Conservation (phyloP, 2,888 invertebrate species). For the Lycophotia porphyrea region DNA sequence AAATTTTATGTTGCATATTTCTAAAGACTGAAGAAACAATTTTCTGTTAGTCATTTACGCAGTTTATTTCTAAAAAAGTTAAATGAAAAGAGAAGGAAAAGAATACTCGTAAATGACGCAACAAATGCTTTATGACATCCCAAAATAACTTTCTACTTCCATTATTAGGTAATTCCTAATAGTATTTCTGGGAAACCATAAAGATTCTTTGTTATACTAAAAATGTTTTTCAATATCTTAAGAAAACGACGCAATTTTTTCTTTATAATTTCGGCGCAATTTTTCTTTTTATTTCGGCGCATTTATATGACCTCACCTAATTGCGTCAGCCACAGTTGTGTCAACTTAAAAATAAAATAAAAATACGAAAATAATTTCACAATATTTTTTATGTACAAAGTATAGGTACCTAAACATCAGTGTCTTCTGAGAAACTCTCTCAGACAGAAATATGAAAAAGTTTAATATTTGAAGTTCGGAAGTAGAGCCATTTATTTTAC, state of each 20-base stretch:
- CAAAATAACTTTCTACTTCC: background rate
- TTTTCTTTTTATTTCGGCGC: slow-evolving; percentile 8
- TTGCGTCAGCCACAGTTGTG: slow-evolving; percentile 33
- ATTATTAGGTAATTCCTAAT: background rate
- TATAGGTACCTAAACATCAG: background rate
- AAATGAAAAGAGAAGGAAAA: background rate
- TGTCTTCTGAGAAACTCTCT: background rate
- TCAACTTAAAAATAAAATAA: slow-evolving; percentile 19
- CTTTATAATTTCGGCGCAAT: slow-evolving; percentile 17
- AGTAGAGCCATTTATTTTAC: background rate
- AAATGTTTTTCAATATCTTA: slow-evolving; percentile 16
- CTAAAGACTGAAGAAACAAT: no score
- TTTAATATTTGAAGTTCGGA: background rate
- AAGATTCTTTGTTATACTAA: background rate
- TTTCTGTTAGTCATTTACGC: no score
- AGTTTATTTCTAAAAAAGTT: no score
- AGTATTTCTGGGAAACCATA: background rate
- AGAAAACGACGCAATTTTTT: slow-evolving; percentile 11
- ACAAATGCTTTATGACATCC: background rate
- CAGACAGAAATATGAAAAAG: background rate
- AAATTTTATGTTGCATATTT: no score
- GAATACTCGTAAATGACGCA: background rate
- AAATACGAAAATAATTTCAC: slow-evolving; percentile 1
- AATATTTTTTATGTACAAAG: background rate
- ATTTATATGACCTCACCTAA: background rate